These are phyloP conservation scores for Buathra laborator DNA, from an alignment of 2,888 invertebrate genomes.

Conservation along the genomic window DNA sequence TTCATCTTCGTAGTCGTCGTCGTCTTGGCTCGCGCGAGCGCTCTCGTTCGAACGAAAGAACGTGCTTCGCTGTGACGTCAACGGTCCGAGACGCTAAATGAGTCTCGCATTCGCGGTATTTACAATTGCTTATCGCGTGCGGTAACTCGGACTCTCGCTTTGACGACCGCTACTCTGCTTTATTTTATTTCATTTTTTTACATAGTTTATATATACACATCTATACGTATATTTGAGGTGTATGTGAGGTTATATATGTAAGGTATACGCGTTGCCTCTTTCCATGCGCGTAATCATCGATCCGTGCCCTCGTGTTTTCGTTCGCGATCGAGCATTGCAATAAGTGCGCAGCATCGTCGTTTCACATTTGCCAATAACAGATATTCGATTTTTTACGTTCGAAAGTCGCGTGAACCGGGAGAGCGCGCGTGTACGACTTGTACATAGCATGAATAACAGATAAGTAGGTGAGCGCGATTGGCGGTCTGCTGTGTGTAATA, in stretches of 20 bases:
- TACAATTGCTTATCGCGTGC: constrained; percentile 68
- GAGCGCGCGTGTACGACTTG: constrained; percentile 7
- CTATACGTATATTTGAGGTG: neutral
- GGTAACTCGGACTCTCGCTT: constrained; percentile 57
- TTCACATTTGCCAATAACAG: constrained; percentile 16
- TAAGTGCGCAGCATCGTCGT: constrained; percentile 12
- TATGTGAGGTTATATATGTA: neutral
- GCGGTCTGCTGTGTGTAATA: neutral
- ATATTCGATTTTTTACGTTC: neutral
- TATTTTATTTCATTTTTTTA: constrained; percentile 10
- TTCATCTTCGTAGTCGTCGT: constrained; percentile 50
- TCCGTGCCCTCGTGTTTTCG: constrained; percentile 38
- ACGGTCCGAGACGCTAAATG: constrained; percentile 47
- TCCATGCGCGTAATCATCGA: constrained; percentile 11
- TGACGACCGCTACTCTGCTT: constrained; percentile 39
- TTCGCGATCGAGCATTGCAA: constrained; percentile 7
- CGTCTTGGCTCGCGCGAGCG: constrained; percentile 26
- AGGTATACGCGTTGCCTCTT: neutral
- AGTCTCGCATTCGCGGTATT: constrained; percentile 66
- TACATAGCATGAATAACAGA: constrained; percentile 31
- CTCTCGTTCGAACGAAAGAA: constrained; percentile 44
- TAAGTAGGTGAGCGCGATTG: constrained; percentile 23
- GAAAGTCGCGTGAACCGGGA: neutral
- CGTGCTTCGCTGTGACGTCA: constrained; percentile 60
- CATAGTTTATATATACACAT: constrained; percentile 15